Conservation (phyloP, 2,113 vertebrate genomes). For the Tragulus kanchil region DNA sequence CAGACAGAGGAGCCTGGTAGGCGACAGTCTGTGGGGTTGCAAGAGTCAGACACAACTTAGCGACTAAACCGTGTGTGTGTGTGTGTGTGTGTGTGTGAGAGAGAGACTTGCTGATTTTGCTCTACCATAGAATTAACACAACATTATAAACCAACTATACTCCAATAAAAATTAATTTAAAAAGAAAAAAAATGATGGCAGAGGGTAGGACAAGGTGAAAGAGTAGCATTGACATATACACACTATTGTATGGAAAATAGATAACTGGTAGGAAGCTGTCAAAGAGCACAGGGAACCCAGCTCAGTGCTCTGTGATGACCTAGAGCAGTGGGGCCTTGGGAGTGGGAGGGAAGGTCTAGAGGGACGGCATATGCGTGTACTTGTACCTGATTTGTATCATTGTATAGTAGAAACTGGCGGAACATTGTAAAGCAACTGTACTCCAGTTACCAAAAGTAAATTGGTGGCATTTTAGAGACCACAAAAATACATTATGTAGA, state of each 20-base stretch:
- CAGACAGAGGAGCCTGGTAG: too few species aligned
- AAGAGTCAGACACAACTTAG: too few species aligned
- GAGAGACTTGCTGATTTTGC: too few species aligned
- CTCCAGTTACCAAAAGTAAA: background rate
- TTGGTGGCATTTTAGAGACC: background rate
- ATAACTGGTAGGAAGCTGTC: background rate
- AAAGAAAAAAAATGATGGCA: background rate
- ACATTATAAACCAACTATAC: too few species aligned
- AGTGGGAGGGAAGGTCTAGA: background rate
- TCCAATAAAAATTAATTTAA: too few species aligned
- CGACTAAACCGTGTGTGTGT: too few species aligned
- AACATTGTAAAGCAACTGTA: background rate
- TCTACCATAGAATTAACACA: too few species aligned
- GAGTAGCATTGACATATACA: background rate
- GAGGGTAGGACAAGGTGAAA: background rate
- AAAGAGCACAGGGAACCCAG: background rate
- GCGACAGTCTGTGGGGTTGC: too few species aligned
- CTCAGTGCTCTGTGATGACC: background rate
- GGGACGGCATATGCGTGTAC: background rate
- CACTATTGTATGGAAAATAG: background rate
- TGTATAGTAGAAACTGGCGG: background rate
- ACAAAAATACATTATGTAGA: background rate
- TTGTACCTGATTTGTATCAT: background rate
- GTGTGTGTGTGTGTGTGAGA: too few species aligned
- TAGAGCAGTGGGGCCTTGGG: background rate